These are phyloP conservation scores for Lordiphosa mommai DNA, from an alignment of 1,140 invertebrate genomes.

Conservation along the genomic window DNA sequence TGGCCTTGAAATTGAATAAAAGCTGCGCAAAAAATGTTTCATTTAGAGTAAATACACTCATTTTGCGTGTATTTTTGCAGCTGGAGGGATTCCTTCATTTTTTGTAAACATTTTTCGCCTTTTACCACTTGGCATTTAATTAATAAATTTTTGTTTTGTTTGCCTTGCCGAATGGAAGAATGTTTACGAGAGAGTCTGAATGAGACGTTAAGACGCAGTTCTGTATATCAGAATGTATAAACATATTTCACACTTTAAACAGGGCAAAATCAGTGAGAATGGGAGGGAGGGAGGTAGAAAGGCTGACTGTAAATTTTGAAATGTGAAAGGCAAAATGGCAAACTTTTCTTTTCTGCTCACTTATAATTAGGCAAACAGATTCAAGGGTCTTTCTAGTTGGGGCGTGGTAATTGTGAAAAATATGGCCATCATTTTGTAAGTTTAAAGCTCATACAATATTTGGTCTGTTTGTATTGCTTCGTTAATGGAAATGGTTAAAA, in stretches of 20 bases:
- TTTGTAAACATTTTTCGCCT: conserved; percentile 51
- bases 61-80: conserved; percentile 51
- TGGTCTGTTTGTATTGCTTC: no score
- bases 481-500: no score
- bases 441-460: no score
- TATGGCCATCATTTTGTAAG: no score
- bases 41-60: conserved; percentile 55
- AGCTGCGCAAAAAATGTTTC: conserved; percentile 26
- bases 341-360: background rate
- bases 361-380: conserved; percentile 10
- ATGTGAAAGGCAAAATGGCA: conserved; percentile 47
- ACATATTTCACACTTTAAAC: conserved; percentile 36
- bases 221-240: conserved; percentile 18
- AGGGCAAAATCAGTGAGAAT: background rate
- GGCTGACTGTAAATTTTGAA: conserved; percentile 13
- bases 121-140: conserved; percentile 43
- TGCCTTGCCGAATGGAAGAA: conserved; percentile 21
- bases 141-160: conserved; percentile 46
- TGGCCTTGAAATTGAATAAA: conserved; percentile 45
- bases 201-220: conserved; percentile 45
- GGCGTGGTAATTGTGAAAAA: background rate
- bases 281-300: background rate
- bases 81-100: conserved; percentile 30
- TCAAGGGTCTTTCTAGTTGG: background rate
- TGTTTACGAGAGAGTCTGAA: conserved; percentile 41